phyloP scores from a whole-genome alignment of 2,797 vertebrate genomes.

The Halcyon badia region DNA sequence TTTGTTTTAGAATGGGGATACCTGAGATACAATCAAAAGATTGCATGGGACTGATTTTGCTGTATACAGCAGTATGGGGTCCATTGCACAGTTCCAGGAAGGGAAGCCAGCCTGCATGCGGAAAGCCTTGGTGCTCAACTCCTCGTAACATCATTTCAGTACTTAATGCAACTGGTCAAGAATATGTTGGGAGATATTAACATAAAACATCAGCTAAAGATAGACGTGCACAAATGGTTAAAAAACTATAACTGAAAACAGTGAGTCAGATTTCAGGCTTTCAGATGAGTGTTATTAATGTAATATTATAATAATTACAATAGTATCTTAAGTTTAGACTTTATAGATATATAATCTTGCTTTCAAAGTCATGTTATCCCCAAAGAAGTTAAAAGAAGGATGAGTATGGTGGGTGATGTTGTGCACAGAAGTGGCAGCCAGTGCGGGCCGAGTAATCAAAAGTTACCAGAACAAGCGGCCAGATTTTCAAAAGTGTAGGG shows the following conservation, averaged over 20 bases:
- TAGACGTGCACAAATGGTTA: background rate
- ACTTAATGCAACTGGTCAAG: background rate
- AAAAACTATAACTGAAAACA: background rate
- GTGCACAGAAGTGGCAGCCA: background rate
- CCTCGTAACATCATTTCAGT: background rate
- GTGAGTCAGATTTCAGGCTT: background rate
- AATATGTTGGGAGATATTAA: background rate
- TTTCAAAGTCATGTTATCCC: background rate
- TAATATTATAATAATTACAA: background rate
- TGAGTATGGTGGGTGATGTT: background rate
- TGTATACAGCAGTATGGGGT: background rate
- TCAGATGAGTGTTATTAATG: background rate
- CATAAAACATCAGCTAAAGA: background rate
- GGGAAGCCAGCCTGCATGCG: fast-evolving
- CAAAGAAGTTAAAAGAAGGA: background rate
- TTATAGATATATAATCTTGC: background rate
- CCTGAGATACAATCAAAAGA: background rate
- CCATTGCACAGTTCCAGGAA: background rate
- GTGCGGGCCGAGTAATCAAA: background rate
- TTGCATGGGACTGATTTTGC: background rate
- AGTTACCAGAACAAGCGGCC: background rate
- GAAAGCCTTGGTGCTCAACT: background rate
- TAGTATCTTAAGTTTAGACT: background rate
- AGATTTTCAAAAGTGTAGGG: background rate
- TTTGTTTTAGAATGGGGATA: background rate